Base-by-base conservation (phyloP, 2,113 vertebrate species). In the Daubentonia madagascariensis region DNA sequence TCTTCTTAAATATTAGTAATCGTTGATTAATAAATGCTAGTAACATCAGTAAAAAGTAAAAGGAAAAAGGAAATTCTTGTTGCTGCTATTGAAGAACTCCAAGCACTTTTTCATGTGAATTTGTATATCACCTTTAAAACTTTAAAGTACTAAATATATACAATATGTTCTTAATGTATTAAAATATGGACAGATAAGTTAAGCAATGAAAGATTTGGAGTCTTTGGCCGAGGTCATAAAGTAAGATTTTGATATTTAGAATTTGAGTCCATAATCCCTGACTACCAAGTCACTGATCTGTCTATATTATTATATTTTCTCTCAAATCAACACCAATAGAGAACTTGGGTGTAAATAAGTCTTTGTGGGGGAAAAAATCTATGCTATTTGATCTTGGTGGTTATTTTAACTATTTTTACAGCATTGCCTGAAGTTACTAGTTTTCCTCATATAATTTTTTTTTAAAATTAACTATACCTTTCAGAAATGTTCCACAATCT, bases 321-420 rank as follows among this genome's bases (percentile, higher is more conserved):
- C 14, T 61, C 9, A 9, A 2, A 30, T 68, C 76, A 65, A 63
- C 17, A 76, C 16, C 13, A 83, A 1, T 50, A 25, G 59, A 72
- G 59, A 81, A 93, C 22, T 32, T 63, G 2, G 3, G 18, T 85
- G 2, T 50, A 80, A 91, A 67, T 67, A 85, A 35, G 57, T 94
- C 45, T 57, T 68, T 68, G 8, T 73, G n/a, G 4, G 1, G 2
- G 13, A 13, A 5, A 73, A 79, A 80, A 88, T 45, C 13, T 73
- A 1, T 85, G 30, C 28, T 68, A 23, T 17, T 86, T 83, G 50
- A 86, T 92, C 32, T 48, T 50, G 0, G 5, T 59, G 0, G 30
- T 9, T 59, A 40, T 75, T 70, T 90, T 20, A 89, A 57, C 28
- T 48, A 52, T 70, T 86, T 96, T 92, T 93, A 72, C 52, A 81